Conservation (phyloP, 2,797 vertebrate genomes). For the Sternotherus odoratus region DNA sequence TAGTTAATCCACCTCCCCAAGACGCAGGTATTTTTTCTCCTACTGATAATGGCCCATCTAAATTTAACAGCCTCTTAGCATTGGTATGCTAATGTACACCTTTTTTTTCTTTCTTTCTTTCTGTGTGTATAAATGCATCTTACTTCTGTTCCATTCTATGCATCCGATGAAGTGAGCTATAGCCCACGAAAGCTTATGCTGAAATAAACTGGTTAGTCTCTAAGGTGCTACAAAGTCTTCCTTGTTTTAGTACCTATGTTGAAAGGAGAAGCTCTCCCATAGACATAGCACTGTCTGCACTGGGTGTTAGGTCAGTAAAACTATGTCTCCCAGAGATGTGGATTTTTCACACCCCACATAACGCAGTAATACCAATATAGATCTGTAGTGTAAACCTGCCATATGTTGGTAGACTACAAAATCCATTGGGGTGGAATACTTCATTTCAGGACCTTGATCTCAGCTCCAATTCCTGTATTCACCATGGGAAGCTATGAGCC, state of each 20-base stretch:
- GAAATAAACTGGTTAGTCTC: too few species aligned
- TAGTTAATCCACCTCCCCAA: not conserved
- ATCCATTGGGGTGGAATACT: not conserved
- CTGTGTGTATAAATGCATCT: too few species aligned
- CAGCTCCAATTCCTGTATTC: not conserved
- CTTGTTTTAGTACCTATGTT: too few species aligned
- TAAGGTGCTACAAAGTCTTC: too few species aligned
- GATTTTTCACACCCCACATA: not conserved
- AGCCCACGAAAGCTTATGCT: too few species aligned
- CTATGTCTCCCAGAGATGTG: not conserved
- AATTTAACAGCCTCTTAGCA: too few species aligned
- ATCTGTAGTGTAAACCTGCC: not conserved
- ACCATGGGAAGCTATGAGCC: not conserved
- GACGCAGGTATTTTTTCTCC: too few species aligned
- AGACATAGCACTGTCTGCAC: not conserved
- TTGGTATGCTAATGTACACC: too few species aligned
- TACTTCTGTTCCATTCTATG: too few species aligned
- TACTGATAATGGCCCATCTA: too few species aligned
- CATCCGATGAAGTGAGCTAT: too few species aligned
- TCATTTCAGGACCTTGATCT: constrained; percentile 1
- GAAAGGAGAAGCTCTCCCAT: not conserved
- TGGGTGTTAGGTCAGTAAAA: not conserved
- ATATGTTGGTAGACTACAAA: not conserved
- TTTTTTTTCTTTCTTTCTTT: too few species aligned
- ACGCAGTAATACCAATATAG: not conserved